Evolutionary conservation across 2,797 vertebrate species (phyloP).

Genomic region (Carcharodon carcharias): DNA sequence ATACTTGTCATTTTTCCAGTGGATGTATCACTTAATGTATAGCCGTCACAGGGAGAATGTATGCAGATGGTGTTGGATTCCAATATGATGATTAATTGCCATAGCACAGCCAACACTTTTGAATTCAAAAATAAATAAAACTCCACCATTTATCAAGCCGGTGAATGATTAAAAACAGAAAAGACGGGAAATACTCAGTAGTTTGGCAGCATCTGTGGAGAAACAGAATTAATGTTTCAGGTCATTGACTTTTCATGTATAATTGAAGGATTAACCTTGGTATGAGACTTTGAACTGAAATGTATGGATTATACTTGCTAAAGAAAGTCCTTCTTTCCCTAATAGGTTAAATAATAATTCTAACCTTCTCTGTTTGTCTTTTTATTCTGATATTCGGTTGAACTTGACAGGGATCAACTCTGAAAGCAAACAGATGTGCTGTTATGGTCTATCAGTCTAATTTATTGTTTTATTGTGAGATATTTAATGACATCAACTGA

Average conservation of each 20-base stretch:
- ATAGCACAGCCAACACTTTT: neutral
- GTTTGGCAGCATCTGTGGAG: neutral
- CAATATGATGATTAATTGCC: neutral
- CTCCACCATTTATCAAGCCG: neutral
- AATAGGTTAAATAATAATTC: neutral
- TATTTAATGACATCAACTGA: constrained; percentile 47
- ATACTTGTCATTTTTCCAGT: neutral
- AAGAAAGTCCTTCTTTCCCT: neutral
- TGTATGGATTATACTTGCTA: neutral
- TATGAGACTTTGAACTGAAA: neutral
- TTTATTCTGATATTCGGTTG: neutral
- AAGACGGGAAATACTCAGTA: neutral
- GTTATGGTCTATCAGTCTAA: constrained; percentile 46
- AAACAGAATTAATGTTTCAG: neutral
- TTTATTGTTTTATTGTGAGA: constrained; percentile 42
- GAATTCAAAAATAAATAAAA: neutral
- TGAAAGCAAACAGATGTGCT: constrained; percentile 45
- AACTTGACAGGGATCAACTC: neutral
- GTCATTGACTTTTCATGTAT: neutral
- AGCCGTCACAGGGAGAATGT: neutral
- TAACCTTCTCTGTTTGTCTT: neutral
- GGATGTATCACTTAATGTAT: neutral
- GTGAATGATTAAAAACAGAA: neutral
- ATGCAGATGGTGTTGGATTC: neutral
- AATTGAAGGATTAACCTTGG: neutral